These are phyloP conservation scores for Odontamblyopus rebecca DNA, from an alignment of 2,797 vertebrate genomes.

Conservation along the genomic window DNA sequence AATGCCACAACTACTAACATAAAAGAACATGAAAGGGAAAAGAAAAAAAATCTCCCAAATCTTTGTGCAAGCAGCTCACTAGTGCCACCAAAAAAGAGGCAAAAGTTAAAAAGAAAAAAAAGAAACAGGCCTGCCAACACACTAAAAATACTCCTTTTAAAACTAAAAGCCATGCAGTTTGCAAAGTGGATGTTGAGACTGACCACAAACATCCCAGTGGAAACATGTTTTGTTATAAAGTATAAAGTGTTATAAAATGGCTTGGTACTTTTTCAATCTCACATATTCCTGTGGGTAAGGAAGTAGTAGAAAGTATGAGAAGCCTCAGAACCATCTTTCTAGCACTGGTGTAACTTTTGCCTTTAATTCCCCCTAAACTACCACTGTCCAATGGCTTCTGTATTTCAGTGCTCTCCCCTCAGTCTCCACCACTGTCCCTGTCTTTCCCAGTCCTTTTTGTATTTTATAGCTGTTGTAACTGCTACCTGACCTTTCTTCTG, in stretches of 20 bases:
- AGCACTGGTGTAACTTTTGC: constrained; percentile 40
- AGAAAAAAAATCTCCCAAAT: too few relatives aligned
- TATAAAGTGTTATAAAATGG: not conserved
- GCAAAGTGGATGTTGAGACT: not conserved
- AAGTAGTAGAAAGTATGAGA: constrained; percentile 10
- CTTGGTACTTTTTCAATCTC: constrained; percentile 12
- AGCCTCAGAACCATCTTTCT: constrained; percentile 30
- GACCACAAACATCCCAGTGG: not conserved
- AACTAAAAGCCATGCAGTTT: not conserved
- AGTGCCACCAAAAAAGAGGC: not conserved
- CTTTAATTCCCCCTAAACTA: constrained; percentile 17
- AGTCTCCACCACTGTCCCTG: constrained; percentile 7
- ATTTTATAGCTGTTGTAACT: constrained; percentile 68
- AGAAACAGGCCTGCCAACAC: not conserved
- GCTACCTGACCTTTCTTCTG: constrained; percentile 69
- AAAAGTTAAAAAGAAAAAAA: not conserved
- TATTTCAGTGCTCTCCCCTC: constrained; percentile 34
- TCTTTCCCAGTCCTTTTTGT: constrained; percentile 33
- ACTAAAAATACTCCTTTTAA: not conserved
- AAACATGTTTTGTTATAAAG: not conserved
- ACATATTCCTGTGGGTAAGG: not conserved
- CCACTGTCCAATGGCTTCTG: constrained; percentile 21
- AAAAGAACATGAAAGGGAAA: too few relatives aligned
- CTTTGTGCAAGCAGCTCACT: too few relatives aligned
- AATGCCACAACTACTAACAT: too few relatives aligned